Conservation (phyloP, 2,797 vertebrate species). For the Masticophis lateralis region DNA sequence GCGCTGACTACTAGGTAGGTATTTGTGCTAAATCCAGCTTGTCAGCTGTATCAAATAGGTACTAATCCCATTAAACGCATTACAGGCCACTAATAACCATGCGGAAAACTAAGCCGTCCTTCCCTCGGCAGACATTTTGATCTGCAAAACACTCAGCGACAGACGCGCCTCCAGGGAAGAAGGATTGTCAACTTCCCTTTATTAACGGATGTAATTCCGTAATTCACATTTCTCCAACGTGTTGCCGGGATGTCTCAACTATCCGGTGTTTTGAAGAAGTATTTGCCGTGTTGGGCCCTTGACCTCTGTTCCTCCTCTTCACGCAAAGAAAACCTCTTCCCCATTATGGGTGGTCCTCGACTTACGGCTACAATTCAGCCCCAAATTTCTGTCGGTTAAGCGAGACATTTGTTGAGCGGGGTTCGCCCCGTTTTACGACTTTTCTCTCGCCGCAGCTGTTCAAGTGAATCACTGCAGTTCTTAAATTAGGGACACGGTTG, state of each 20-base stretch:
- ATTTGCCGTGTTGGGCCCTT: conserved; percentile 3
- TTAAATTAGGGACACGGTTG: too few relatives aligned
- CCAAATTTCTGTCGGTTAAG: background rate
- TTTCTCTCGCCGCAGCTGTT: too few relatives aligned
- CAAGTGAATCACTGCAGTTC: too few relatives aligned
- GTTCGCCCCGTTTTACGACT: too few relatives aligned
- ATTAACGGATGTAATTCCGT: background rate
- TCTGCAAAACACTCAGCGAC: conserved; percentile 44
- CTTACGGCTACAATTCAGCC: background rate
- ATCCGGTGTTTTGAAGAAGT: conserved; percentile 17
- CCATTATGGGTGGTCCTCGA: background rate
- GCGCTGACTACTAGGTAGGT: conserved; percentile 30
- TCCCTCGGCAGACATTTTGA: conserved; percentile 52
- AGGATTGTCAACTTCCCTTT: conserved; percentile 37
- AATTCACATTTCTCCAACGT: conserved; percentile 30
- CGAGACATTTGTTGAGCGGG: background rate
- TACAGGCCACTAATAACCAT: conserved; percentile 48
- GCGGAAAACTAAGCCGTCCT: conserved; percentile 8
- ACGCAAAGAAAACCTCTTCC: conserved; percentile 40
- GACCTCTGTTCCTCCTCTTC: conserved; percentile 39
- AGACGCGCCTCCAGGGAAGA: conserved; percentile 40
- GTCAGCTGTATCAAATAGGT: conserved; percentile 55
- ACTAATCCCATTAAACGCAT: conserved; percentile 60
- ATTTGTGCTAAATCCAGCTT: conserved; percentile 53
- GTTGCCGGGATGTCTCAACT: conserved; percentile 6